These are phyloP conservation scores for Coregonus sp. DNA, from an alignment of 2,797 vertebrate species.

Conservation along the genomic window DNA sequence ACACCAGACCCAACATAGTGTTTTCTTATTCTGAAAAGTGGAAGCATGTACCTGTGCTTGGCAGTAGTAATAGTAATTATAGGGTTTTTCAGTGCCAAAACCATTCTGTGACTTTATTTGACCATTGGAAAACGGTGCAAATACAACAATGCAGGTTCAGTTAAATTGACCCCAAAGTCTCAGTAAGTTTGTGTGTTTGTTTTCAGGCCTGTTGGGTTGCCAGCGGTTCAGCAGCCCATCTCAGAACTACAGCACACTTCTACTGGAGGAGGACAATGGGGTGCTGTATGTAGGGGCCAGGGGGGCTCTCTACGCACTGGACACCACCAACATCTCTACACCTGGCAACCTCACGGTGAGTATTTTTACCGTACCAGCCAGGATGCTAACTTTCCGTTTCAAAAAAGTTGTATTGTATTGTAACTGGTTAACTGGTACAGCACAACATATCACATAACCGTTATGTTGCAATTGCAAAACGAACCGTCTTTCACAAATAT, in stretches of 20 bases:
- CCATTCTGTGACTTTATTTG: not conserved
- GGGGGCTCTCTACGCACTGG: conserved; percentile 89
- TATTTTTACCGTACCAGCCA: not conserved
- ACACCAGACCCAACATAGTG: not conserved
- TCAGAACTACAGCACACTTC: conserved; percentile 89
- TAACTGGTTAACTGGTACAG: not conserved
- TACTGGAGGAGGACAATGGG: conserved; percentile 85
- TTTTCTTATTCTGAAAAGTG: not conserved
- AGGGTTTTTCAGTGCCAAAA: not conserved
- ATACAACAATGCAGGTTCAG: not conserved
- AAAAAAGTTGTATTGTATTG: not conserved
- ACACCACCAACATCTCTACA: conserved; percentile 81
- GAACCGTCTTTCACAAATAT: conserved; percentile 21
- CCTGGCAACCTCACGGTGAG: conserved; percentile 84
- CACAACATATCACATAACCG: not conserved
- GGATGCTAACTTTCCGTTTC: not conserved
- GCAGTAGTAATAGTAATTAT: not conserved
- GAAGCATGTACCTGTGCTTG: not conserved
- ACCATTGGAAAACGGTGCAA: not conserved
- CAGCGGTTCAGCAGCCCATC: conserved; percentile 74
- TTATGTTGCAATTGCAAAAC: not conserved
- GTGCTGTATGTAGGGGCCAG: conserved; percentile 90
- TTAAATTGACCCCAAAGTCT: not conserved
- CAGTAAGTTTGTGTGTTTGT: conserved; percentile 30
- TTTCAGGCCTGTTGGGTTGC: conserved; percentile 80